Evolutionary conservation across 1,140 invertebrate species (phyloP).

Genomic region (Lerema accius): DNA sequence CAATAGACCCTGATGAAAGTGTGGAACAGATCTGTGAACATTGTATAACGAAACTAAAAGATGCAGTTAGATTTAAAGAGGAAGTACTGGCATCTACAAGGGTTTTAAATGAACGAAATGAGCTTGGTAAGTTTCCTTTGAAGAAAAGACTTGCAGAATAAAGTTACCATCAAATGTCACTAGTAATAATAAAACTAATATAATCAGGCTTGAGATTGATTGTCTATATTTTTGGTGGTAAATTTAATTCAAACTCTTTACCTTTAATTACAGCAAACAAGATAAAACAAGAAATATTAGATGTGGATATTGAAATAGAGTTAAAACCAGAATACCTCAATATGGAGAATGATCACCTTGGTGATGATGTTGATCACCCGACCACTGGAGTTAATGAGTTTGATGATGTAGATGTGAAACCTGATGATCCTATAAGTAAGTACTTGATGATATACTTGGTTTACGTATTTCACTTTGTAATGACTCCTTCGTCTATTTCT

Average conservation of each 20-base stretch:
- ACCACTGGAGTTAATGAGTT: background rate
- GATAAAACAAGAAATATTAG: slow-evolving; percentile 34
- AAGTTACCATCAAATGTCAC: no score
- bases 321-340: slow-evolving; percentile 32
- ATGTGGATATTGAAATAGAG: slow-evolving; percentile 32
- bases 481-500: no score
- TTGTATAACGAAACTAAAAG: slow-evolving; percentile 34
- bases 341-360: slow-evolving; percentile 13
- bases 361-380: background rate
- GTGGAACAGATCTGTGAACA: slow-evolving; percentile 36
- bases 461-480: no score
- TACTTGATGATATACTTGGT: no score
- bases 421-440: no score
- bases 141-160: no score
- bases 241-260: no score
- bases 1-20: slow-evolving; percentile 4
- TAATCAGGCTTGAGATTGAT: no score
- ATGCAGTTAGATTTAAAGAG: slow-evolving; percentile 40
- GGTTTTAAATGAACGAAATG: slow-evolving; percentile 18
- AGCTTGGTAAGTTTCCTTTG: slow-evolving; percentile 32
- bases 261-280: background rate
- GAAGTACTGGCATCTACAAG: slow-evolving; percentile 38
- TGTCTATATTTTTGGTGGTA: no score
- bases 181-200: no score
- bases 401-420: no score